Evolutionary conservation across 2,797 vertebrate species (phyloP), one percentile per base, ranked within the genome.

Genomic region (Anomalospiza imberbis): DNA sequence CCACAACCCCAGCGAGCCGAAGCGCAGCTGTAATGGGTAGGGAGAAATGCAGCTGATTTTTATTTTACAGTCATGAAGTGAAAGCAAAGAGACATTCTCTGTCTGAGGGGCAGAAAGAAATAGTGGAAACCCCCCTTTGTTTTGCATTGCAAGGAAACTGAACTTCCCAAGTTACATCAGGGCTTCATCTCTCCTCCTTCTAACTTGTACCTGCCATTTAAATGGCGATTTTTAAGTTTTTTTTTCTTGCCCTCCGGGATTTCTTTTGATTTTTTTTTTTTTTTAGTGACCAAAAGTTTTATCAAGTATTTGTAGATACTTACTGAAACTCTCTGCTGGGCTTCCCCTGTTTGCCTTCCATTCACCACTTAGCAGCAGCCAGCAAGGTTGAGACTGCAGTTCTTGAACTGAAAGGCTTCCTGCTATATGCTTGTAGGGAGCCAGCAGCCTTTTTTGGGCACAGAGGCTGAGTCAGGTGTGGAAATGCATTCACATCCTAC

Each of bases 1-100:
- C 72, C 16, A 0, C 73, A 85, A 2, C 32, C 22, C 61, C 8
- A 10, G 15, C 0, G 2, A 77, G 29, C 11, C 0, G 12, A 65
- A 65, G 36, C 1, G 8, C 58, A 54, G 28, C 93, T 89, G 83
- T 47, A 45, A 5, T 29, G 26, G 34, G 9, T 1, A 17, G 54
- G 20, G 16, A 90, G 51, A 63, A 78, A 50, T 6, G 40, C 11
- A 16, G n/a, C 31, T 70, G 63, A 15, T 48, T 85, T 78, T 86
- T 70, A 17, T 51, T 74, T 63, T 36, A 44, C 28, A 51, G 28
- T 51, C 58, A 26, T 34, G 20, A 79, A 32, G 63, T 6, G 13
- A 91, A 94, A 90, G 55, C 32, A 25, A 26, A 88, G 47, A 83
- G 40, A 16, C 2, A 1, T 19, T 45, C 11, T 45, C 25, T 54